phyloP scores from a whole-genome alignment of 2,888 invertebrate genomes.

The Rhopalosiphum nymphaeae region DNA sequence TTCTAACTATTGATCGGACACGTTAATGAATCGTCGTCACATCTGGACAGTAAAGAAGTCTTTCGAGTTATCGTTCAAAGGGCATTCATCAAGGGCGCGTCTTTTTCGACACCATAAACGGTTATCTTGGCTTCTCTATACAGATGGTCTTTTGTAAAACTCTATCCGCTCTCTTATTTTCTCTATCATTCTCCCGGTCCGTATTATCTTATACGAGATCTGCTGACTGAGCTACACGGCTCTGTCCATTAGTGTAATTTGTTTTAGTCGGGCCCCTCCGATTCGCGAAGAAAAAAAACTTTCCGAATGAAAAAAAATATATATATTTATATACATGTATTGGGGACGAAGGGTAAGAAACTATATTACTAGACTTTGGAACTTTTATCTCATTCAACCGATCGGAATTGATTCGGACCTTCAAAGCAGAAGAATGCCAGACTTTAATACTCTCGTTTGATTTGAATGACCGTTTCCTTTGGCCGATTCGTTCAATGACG shows the following conservation, averaged over 20 bases:
- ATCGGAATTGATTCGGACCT: constrained; percentile 64
- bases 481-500: constrained; percentile 46
- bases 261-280: constrained; percentile 50
- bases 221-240: constrained; percentile 51
- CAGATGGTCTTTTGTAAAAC: constrained; percentile 47
- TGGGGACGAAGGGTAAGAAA: constrained; percentile 29
- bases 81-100: constrained; percentile 52
- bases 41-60: neutral
- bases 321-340: neutral
- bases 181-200: neutral
- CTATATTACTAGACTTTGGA: constrained; percentile 62
- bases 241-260: constrained; percentile 64
- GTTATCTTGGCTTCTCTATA: constrained; percentile 51
- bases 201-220: constrained; percentile 48
- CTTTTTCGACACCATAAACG: constrained; percentile 50
- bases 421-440: constrained; percentile 49
- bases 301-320: constrained; percentile 48
- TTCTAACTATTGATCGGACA: neutral
- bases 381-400: constrained; percentile 64
- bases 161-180: constrained; percentile 12
- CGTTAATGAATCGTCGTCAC: constrained; percentile 56
- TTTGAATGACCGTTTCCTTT: constrained; percentile 63
- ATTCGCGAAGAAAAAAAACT: constrained; percentile 50
- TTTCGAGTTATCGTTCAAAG: constrained; percentile 48
- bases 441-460: constrained; percentile 58